Base-by-base conservation (phyloP, 2,113 vertebrate genomes). In the Menidia beryllina region DNA sequence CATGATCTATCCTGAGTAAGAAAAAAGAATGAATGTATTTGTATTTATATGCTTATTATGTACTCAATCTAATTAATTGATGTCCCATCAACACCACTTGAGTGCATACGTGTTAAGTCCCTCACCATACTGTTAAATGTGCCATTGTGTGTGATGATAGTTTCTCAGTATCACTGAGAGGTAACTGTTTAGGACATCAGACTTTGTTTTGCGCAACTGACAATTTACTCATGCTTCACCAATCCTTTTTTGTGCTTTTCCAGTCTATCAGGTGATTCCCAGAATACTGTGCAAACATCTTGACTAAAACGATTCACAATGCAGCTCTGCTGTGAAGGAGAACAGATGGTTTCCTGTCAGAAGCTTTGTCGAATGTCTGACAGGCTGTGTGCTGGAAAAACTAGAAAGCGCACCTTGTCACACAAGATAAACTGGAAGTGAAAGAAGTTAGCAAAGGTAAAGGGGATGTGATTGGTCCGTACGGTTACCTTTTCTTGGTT, bases 401-500 rank as follows among this genome's bases (percentile, higher is more conserved):
- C 75, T 24, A 23, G 66, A 68, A 49, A 39, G 51, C 63, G 38
- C 82, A 47, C n/a, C 59, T 30, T 48, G 24, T 55, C 4, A 2
- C 24, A 57, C 23, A 9, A 3, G 41, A 64, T 10, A 14, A 53
- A 77, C 66, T 48, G 41, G 65, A 59, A 75, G 43, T 34, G 43
- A n/a, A 45, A 3, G 3, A 25, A 30, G 45, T 54, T 34, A 55
- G 57, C 47, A 66, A 39, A 51, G 9, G 47, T 26, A 24, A 66
- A 26, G 23, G 17, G 36, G 23, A 1, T 0, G 57, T 26, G 61
- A 7, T 48, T 36, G 19, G 15, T 36, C 39, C 15, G 34, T 6
- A 3, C 21, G 34, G 27, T 72, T 88, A 94, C 93, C 92, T 93
- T 88, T 91, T 60, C 87, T 92, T 41, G 84, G 79, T 70, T 84